These are phyloP conservation scores for Drosophila mercatorum DNA, from an alignment of 2,888 invertebrate species.

Conservation along the genomic window DNA sequence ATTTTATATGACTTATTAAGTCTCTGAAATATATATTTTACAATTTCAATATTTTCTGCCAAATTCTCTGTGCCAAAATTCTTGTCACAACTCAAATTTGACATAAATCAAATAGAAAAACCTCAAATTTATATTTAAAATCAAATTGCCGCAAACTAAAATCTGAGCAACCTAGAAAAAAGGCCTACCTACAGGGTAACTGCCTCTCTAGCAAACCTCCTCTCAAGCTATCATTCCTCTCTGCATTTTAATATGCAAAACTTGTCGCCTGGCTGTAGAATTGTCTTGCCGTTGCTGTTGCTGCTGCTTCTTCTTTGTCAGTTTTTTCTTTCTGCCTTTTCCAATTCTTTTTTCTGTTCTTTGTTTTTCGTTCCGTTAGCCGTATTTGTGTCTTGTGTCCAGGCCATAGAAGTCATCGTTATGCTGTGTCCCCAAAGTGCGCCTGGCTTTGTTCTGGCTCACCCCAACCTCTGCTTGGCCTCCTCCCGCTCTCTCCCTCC, in stretches of 20 bases:
- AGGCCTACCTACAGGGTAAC: background rate
- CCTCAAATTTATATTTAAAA: background rate
- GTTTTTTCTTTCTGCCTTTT: conserved; percentile 13
- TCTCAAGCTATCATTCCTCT: conserved; percentile 14
- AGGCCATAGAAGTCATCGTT: conserved; percentile 59
- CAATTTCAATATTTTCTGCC: background rate
- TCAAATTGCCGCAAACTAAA: background rate
- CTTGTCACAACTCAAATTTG: background rate
- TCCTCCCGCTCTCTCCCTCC: too few relatives aligned
- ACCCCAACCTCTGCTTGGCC: background rate
- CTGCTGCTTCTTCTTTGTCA: background rate
- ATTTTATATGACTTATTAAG: background rate
- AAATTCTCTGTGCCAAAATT: background rate
- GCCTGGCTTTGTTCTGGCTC: conserved; percentile 35
- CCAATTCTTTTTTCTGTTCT: conserved; percentile 18
- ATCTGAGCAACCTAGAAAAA: background rate
- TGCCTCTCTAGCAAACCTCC: background rate
- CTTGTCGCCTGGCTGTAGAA: conserved; percentile 51
- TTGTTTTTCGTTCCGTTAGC: conserved; percentile 55
- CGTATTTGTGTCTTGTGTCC: conserved; percentile 55
- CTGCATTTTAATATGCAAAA: conserved; percentile 63
- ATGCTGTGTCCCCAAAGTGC: conserved; percentile 41
- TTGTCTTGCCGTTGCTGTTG: conserved; percentile 14
- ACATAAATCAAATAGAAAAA: background rate
- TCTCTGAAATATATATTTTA: background rate